A percentile compares a stretch with the other conserved stretches of the same genome.
Conservation (phyloP, 1,140 invertebrate genomes). For the Pantala flavescens region DNA sequence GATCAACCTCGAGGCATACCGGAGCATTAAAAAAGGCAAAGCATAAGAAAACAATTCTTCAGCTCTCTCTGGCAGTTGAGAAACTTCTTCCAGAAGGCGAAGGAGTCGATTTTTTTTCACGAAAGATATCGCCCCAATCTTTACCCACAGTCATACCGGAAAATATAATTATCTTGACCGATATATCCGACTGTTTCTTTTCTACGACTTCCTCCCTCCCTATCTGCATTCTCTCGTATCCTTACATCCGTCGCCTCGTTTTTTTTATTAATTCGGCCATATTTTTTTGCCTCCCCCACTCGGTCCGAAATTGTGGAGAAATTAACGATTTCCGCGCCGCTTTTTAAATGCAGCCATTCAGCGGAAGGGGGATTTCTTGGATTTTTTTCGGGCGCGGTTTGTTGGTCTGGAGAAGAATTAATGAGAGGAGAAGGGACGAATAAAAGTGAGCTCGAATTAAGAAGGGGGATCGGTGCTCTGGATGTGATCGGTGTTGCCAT, state of each 20-base stretch:
- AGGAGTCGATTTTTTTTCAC: too few species aligned
- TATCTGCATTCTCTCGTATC: constrained; percentile 25
- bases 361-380: background rate
- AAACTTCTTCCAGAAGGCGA: too few species aligned
- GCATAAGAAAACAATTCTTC: too few species aligned
- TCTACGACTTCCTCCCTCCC: background rate
- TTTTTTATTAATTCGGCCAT: background rate
- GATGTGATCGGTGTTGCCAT: background rate
- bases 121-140: background rate
- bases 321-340: constrained; percentile 1
- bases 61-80: too few species aligned
- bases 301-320: constrained; percentile 18
- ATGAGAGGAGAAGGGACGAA: constrained; percentile 19
- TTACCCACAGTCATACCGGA: background rate
- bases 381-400: background rate
- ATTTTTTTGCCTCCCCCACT: constrained; percentile 17
- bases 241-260: constrained; percentile 18
- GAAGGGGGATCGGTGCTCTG: background rate
- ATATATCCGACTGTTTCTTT: background rate
- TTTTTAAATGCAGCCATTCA: constrained; percentile 3
- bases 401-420: constrained; percentile 9
- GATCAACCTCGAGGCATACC: too few species aligned
- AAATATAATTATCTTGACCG: constrained; percentile 10
- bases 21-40: too few species aligned
- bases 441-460: constrained; percentile 29